Evolutionary conservation across 2,113 vertebrate species (phyloP).

Genomic region (Girardinichthys multiradiatus): DNA sequence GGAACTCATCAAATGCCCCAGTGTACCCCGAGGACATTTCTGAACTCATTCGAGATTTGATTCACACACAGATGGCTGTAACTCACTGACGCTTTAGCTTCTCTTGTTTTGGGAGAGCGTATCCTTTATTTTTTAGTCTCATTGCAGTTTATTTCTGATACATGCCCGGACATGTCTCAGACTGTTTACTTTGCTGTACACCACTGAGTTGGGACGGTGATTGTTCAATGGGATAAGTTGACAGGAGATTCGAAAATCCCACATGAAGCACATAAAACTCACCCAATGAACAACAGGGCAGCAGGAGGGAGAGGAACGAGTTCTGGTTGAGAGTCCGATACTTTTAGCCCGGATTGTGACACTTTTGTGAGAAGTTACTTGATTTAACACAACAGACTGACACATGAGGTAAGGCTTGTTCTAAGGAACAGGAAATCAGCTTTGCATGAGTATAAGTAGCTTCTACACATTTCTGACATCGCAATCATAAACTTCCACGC

Average conservation of each 20-base stretch:
- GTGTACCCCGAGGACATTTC: constrained; percentile 25
- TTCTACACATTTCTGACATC: too few species aligned
- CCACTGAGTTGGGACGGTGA: neutral
- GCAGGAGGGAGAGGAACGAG: neutral
- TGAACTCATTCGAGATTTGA: constrained; percentile 39
- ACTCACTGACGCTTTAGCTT: neutral
- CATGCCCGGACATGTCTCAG: constrained; percentile 21
- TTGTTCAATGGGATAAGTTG: neutral
- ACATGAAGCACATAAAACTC: neutral
- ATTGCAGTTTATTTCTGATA: neutral
- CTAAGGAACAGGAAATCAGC: too few species aligned
- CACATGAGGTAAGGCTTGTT: too few species aligned
- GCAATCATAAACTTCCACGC: too few species aligned
- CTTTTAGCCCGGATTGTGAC: neutral
- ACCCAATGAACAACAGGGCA: neutral
- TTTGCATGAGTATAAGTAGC: too few species aligned
- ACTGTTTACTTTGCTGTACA: neutral
- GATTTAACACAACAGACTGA: neutral
- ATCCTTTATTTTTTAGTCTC: neutral
- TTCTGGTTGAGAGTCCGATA: neutral
- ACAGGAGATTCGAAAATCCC: constrained; percentile 1
- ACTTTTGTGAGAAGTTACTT: neutral
- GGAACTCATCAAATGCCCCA: constrained; percentile 23
- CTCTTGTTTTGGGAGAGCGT: neutral
- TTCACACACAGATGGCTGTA: constrained; percentile 10